These are phyloP conservation scores for Microplitis deprimator DNA, from an alignment of 2,888 invertebrate species.

Conservation along the genomic window DNA sequence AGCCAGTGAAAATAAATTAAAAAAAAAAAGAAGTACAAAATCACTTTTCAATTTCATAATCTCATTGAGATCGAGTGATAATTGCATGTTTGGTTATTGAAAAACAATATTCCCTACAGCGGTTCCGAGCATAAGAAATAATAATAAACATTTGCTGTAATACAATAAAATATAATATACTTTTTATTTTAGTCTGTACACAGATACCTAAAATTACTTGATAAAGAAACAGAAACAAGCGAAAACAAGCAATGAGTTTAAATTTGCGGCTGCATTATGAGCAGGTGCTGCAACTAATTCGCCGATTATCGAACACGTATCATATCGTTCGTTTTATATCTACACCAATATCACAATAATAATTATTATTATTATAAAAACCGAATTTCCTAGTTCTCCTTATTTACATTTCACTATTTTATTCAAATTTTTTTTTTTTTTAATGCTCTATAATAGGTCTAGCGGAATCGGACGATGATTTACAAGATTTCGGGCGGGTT, in stretches of 20 bases:
- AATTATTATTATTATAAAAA: too few species aligned
- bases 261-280: slow-evolving; percentile 10
- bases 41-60: not conserved
- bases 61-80: slow-evolving; percentile 44
- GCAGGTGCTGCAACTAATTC: slow-evolving; percentile 56
- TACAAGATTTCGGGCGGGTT: not conserved
- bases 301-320: slow-evolving; percentile 53
- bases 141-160: not conserved
- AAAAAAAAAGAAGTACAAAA: too few species aligned
- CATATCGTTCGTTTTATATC: slow-evolving; percentile 11
- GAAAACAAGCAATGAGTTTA: slow-evolving; percentile 23
- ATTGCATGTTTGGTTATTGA: slow-evolving; percentile 56
- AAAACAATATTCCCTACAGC: slow-evolving; percentile 41
- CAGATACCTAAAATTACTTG: slow-evolving; percentile 51
- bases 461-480: too few species aligned
- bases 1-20: too few species aligned
- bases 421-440: too few species aligned
- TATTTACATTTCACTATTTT: too few species aligned
- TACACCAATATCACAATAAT: not conserved
- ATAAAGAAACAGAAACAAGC: slow-evolving; percentile 14
- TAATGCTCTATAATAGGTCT: too few species aligned
- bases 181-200: slow-evolving; percentile 22
- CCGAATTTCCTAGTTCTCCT: too few species aligned
- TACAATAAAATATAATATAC: not conserved
- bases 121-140: not conserved